Percentiles rank a stretch among this genome's conserved stretches.
phyloP scores from a whole-genome alignment of 1,140 invertebrate species.

The Asobara japonica region DNA sequence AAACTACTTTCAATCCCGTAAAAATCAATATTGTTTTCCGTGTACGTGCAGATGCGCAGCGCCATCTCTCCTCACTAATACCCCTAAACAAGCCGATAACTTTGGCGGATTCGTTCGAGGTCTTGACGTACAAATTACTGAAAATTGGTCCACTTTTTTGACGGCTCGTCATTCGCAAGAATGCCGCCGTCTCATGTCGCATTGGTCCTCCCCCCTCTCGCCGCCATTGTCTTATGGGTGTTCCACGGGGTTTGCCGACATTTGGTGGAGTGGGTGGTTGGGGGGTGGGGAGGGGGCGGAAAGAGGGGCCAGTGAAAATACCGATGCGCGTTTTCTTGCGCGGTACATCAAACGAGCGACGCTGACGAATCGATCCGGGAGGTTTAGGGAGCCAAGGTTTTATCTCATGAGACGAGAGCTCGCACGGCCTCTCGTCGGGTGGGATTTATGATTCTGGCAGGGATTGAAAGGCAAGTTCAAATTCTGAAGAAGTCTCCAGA shows the following conservation, averaged over 20 bases:
- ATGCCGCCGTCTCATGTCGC: background rate
- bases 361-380: constrained; percentile 41
- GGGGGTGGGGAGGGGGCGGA: background rate
- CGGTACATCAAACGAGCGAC: constrained; percentile 40
- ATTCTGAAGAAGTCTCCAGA: constrained; percentile 30
- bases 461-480: constrained; percentile 20
- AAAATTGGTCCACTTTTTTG: constrained; percentile 57
- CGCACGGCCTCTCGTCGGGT: background rate
- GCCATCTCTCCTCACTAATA: background rate
- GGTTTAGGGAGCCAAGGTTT: constrained; percentile 32
- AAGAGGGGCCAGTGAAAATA: constrained; percentile 32
- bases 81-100: background rate
- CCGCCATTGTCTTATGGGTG: constrained; percentile 2
- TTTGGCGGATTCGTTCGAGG: background rate
- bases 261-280: background rate
- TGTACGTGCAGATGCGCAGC: background rate
- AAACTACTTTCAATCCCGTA: too few relatives aligned
- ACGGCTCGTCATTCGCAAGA: background rate
- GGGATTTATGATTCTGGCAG: constrained; percentile 30
- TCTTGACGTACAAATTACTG: constrained; percentile 52
- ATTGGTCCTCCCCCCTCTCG: background rate
- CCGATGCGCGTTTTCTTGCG: constrained; percentile 37
- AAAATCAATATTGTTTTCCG: too few relatives aligned
- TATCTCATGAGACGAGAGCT: constrained; percentile 12
- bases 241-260: background rate